Evolutionary conservation across 2,113 vertebrate genomes (phyloP).

Genomic region (Guaruba guarouba): DNA sequence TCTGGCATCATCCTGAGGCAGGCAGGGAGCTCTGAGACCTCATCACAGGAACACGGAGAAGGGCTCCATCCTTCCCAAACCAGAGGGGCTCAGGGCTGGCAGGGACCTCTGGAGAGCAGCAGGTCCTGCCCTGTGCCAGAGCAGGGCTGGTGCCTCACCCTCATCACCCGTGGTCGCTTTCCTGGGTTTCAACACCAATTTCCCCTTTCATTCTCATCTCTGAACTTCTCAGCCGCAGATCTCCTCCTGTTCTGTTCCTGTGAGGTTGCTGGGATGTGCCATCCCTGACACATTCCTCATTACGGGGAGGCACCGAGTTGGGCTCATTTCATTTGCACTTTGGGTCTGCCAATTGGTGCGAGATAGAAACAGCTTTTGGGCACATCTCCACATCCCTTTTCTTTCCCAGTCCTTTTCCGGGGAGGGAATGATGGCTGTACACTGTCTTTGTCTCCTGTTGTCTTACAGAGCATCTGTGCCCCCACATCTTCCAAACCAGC

Average conservation of each 20-base stretch:
- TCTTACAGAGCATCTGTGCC: background rate
- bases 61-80: background rate
- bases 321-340: background rate
- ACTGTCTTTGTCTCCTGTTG: no score
- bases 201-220: background rate
- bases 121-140: fast-evolving
- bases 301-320: background rate
- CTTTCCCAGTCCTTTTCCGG: background rate
- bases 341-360: background rate
- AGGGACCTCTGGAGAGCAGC: background rate
- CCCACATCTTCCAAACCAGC: background rate
- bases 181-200: background rate
- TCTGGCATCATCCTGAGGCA: background rate
- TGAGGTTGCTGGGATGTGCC: background rate
- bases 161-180: fast-evolving
- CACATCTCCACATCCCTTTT: background rate
- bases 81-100: background rate
- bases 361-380: background rate
- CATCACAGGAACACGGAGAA: background rate
- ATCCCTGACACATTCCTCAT: background rate
- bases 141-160: background rate
- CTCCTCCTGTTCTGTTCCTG: background rate
- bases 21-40: background rate
- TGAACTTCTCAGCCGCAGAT: background rate
- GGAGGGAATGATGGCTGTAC: background rate